Evolutionary conservation across 2,113 vertebrate species (phyloP), one percentile per base, ranked within the genome.

Genomic region (Dolichallabes microphthalmus): DNA sequence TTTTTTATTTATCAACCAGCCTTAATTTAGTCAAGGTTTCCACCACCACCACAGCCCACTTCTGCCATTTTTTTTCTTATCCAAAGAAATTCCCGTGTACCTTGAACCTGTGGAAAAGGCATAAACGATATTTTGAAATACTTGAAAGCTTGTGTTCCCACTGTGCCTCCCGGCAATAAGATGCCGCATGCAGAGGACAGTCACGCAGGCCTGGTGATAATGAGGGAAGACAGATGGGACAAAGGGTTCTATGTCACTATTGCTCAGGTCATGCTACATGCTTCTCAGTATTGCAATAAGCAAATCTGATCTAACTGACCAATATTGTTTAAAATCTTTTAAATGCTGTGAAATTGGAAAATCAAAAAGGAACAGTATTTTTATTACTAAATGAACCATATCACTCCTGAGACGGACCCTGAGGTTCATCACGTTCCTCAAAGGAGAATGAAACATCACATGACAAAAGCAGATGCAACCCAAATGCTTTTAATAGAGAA

Each of bases 401-500:
- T 71, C 68, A 83, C 61, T 60, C 53, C 22, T 66, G 58, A 66
- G 66, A 82, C 19, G 45, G 53, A 60, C 66, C 80, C 73, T 39
- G 9, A 76, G 61, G 52, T 87, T 81, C 57, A 58, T 8, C 53
- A 75, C n/a, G 73, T 32, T 82, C 68, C 86, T 80, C 63, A 82
- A 50, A 80, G 68, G 66, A 71, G 60, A 87, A 53, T 15, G 10
- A 87, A 81, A 84, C 53, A 79, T 85, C 89, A 88, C 77, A 81
- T 87, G 88, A 86, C 74, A 86, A 85, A 80, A 86, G 83, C 89
- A 89, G 88, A 85, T 90, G 89, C 85, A 86, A 82, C 45, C 35
- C 75, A 88, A 89, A 89, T 89, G 85, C 86, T 83, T 89, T 83
- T 85, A 90, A 86, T 87, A 86, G 85, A 82, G 61, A 71, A 86